Evolutionary conservation across 2,113 vertebrate genomes (phyloP).

Genomic region (Emydura subglobosa): DNA sequence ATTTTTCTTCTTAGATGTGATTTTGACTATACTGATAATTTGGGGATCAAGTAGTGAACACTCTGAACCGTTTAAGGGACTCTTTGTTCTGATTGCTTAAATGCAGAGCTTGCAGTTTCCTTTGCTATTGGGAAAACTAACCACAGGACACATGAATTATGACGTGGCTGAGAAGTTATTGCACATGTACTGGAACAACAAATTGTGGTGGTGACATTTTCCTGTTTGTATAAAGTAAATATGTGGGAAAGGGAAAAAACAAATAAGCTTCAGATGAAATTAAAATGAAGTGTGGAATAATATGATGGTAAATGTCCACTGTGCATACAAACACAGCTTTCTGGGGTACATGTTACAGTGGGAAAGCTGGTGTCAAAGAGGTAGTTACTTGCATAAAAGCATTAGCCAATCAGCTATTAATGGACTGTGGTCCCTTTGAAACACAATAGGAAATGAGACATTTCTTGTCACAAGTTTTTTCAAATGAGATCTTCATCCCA

Average conservation of each 20-base stretch:
- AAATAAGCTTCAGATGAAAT: not conserved
- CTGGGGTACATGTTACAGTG: not conserved
- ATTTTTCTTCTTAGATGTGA: not conserved
- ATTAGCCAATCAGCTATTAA: not conserved
- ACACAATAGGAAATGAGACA: not conserved
- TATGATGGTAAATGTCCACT: not conserved
- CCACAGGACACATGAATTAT: conserved; percentile 9
- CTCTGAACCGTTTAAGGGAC: not conserved
- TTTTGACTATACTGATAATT: not conserved
- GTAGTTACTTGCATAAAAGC: no score
- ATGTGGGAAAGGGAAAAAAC: not conserved
- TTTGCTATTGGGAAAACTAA: conserved; percentile 30
- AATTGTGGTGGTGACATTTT: not conserved
- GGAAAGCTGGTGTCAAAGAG: no score
- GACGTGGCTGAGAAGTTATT: not conserved
- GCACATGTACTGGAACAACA: not conserved
- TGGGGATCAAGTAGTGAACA: not conserved
- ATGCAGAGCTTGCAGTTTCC: not conserved
- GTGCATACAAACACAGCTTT: not conserved
- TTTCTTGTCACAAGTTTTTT: not conserved
- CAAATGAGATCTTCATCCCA: not conserved
- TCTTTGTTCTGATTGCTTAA: not conserved
- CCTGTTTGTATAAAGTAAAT: not conserved
- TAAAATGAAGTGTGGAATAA: not conserved
- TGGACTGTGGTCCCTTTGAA: not conserved